These are phyloP conservation scores for Palythoa caribaeorum DNA, from an alignment of 92 coral and sea anemone species.

Conservation along the genomic window DNA sequence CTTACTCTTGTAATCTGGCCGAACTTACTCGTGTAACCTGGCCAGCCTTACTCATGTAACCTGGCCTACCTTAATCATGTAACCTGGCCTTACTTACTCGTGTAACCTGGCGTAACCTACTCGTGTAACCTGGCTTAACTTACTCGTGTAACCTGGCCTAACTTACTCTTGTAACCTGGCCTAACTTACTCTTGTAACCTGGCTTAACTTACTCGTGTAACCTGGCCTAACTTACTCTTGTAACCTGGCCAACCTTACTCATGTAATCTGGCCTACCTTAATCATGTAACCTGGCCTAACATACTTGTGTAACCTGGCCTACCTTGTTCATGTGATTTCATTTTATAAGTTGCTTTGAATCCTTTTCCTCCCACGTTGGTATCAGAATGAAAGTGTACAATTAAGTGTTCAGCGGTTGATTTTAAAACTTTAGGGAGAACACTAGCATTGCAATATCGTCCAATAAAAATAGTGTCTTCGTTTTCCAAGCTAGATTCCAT, in stretches of 20 bases:
- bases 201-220: too few species aligned
- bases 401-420: slow-evolving; percentile 28
- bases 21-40: too few species aligned
- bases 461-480: not conserved
- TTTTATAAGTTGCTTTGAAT: slow-evolving; percentile 10
- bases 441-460: slow-evolving; percentile 18
- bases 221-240: too few species aligned
- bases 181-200: too few species aligned
- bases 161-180: too few species aligned
- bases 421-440: not conserved
- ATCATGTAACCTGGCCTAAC: not conserved
- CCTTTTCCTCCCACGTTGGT: slow-evolving; percentile 11
- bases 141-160: too few species aligned
- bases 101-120: too few species aligned
- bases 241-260: too few species aligned
- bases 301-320: not conserved
- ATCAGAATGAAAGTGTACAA: slow-evolving; percentile 30
- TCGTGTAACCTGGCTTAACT: too few species aligned
- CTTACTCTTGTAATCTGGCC: too few species aligned
- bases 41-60: not conserved
- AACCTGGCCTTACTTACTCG: not conserved
- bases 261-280: not conserved
- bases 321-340: not conserved
- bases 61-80: not conserved
- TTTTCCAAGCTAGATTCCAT: slow-evolving; percentile 17